A percentile compares a stretch with the other conserved stretches of the same genome.
These are phyloP conservation scores for Liasis olivaceus DNA, from an alignment of 2,797 vertebrate genomes.

Conservation along the genomic window DNA sequence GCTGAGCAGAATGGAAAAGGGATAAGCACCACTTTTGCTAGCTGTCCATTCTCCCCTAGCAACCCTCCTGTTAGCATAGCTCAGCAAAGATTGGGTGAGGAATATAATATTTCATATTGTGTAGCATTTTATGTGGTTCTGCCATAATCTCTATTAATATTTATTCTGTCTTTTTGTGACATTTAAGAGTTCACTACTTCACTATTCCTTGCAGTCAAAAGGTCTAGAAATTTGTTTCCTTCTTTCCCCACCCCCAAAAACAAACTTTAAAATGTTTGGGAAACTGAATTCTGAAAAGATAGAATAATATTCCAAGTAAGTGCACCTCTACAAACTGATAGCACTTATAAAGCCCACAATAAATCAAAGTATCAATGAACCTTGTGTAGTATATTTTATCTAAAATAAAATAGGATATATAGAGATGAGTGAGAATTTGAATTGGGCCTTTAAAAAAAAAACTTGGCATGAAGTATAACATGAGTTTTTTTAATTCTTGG, in stretches of 20 bases:
- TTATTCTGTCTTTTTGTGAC: neutral
- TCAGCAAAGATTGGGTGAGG: neutral
- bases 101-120: neutral
- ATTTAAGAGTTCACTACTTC: neutral
- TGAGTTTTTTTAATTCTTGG: neutral
- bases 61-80: neutral
- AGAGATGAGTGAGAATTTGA: neutral
- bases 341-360: neutral
- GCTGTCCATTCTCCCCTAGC: too few species aligned
- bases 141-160: neutral
- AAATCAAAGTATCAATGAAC: neutral
- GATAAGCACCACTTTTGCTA: neutral
- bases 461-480: neutral
- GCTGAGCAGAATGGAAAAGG: neutral
- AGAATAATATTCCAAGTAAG: neutral
- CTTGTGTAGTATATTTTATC: neutral
- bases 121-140: neutral
- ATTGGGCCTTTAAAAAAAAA: neutral
- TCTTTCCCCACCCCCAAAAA: neutral
- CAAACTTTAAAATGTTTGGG: neutral
- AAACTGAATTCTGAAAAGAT: neutral
- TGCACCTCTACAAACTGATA: neutral
- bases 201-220: neutral
- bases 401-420: neutral
- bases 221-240: neutral